Evolutionary conservation across 2,113 vertebrate genomes (phyloP), one percentile per base, ranked within the genome.

Genomic region (Brachypodius melanocephalos): DNA sequence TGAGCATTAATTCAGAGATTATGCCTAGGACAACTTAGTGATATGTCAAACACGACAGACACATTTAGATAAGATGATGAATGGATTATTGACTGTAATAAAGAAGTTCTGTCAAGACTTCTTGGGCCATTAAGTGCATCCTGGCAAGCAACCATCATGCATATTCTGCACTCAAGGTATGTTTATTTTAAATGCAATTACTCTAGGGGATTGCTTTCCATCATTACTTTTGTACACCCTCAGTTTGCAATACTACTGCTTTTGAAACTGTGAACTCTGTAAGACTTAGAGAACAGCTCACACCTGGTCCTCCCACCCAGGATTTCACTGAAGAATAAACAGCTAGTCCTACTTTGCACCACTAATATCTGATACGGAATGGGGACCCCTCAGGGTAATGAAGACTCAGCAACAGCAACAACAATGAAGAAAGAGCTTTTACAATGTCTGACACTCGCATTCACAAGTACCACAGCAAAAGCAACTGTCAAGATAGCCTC

Each of bases 161-260:
- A 78, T 89, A 46, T n/a, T 78, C 87, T 83, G 58, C 63, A 73
- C 57, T 83, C 13, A 15, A 76, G 34, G 77, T 83, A 32, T 14
- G 43, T 88, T 84, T 78, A 77, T 78, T 94, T 95, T 77, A 83
- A 94, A 96, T 51, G 61, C 22, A 90, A 79, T 57, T 74, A 54
- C 31, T 69, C 34, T 28, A 52, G 54, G 74, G 18, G 19, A 34
- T 74, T 93, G 29, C 55, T 81, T 83, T 72, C 61, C 79, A 66
- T 90, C 66, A 74, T 77, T 81, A 90, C 21, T 75, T 92, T 90
- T 85, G 5, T 55, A 80, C 5, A 83, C 6, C 48, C 75, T 48
- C n/a, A 65, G 34, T 89, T 38, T 74, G 57, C 45, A 65, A 62
- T 52, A 75, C 51, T 90, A 54, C n/a, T 45, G 57, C 43, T 65